Evolutionary conservation across 2,113 vertebrate species (phyloP).

Genomic region (Mobula hypostoma): DNA sequence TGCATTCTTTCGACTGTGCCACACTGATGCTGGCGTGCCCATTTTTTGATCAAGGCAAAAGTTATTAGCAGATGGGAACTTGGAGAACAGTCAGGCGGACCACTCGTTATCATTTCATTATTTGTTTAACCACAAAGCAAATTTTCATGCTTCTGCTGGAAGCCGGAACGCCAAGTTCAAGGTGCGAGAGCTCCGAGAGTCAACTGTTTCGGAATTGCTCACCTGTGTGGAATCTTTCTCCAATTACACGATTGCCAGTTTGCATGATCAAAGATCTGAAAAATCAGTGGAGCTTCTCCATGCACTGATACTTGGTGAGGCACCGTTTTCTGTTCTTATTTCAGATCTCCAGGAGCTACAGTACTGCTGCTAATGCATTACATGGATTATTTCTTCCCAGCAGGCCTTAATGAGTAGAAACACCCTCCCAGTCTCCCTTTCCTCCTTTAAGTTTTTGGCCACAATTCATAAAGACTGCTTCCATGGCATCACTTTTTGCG

Average conservation of each 20-base stretch:
- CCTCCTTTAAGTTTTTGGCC: too few species aligned
- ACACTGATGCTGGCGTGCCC: neutral
- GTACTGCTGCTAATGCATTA: neutral
- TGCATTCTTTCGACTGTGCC: neutral
- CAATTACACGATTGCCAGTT: neutral
- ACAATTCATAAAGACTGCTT: too few species aligned
- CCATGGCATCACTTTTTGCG: too few species aligned
- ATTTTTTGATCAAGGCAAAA: slow-evolving; percentile 10
- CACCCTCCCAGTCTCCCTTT: too few species aligned
- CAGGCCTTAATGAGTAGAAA: neutral
- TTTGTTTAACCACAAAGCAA: neutral
- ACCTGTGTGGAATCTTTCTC: neutral
- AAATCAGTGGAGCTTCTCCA: too few species aligned
- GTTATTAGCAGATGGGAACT: neutral
- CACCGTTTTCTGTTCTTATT: too few species aligned
- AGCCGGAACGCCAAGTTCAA: neutral
- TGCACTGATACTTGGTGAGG: too few species aligned
- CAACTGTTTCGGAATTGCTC: neutral
- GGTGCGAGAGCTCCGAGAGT: neutral
- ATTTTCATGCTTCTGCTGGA: neutral
- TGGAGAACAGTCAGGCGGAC: neutral
- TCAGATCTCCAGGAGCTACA: too few species aligned
- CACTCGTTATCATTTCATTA: neutral
- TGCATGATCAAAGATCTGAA: neutral
- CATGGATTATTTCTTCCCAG: neutral